phyloP scores from a whole-genome alignment of 2,797 vertebrate species.

The Argyrosomus regius region DNA sequence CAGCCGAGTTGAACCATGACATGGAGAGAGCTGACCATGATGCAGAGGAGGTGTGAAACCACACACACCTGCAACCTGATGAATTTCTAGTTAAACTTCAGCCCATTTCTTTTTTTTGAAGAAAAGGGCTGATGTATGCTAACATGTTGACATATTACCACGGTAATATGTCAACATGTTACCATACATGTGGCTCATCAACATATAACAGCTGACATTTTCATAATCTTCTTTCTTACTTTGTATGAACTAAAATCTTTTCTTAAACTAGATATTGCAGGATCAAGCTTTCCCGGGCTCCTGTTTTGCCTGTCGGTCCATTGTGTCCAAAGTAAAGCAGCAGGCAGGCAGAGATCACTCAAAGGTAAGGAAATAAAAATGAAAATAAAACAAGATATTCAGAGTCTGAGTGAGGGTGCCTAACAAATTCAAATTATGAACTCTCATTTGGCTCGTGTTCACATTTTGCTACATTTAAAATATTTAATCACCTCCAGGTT shows the following conservation, averaged over 20 bases:
- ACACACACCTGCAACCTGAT: no score
- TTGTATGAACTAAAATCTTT: neutral
- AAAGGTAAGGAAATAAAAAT: constrained; percentile 18
- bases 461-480: neutral
- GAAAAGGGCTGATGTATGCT: no score
- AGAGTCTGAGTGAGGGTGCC: neutral
- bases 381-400: no score
- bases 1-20: neutral
- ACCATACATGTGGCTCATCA: neutral
- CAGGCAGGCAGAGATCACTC: neutral
- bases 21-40: neutral
- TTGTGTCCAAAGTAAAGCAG: neutral
- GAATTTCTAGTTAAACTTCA: no score
- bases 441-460: neutral
- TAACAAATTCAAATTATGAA: neutral
- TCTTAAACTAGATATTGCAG: neutral
- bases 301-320: rapidly evolving
- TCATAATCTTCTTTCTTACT: neutral
- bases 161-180: no score
- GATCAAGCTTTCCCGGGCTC: neutral
- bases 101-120: no score
- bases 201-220: neutral
- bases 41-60: neutral
- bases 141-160: no score
- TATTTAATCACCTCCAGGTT: no score